Evolutionary conservation across 1,140 invertebrate species (phyloP).

Genomic region (Periplaneta americana): DNA sequence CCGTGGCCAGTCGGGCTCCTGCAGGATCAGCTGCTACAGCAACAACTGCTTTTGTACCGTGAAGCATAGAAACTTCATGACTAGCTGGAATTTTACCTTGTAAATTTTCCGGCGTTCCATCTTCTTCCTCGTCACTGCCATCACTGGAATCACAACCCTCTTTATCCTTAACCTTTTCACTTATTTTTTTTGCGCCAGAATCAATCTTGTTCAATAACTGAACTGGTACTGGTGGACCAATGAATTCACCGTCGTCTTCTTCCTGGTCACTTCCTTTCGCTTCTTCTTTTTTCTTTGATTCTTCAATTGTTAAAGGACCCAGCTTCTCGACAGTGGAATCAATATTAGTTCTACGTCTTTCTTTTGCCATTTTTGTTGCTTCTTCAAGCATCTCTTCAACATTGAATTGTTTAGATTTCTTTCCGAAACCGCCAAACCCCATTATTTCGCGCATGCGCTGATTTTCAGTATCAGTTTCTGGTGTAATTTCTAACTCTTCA

Average conservation of each 20-base stretch:
- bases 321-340: slow-evolving; percentile 29
- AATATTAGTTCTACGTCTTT: slow-evolving; percentile 26
- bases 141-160: slow-evolving; percentile 31
- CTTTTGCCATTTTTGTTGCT: slow-evolving; percentile 37
- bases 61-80: slow-evolving; percentile 76
- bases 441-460: slow-evolving; percentile 62
- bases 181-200: too few relatives aligned
- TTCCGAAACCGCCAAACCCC: slow-evolving; percentile 71
- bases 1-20: slow-evolving; percentile 87
- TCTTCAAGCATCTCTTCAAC: slow-evolving; percentile 48
- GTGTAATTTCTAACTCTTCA: slow-evolving; percentile 44
- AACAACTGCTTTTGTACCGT: slow-evolving; percentile 81
- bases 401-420: slow-evolving; percentile 70
- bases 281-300: slow-evolving; percentile 26
- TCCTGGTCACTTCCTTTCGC: slow-evolving; percentile 29
- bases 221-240: slow-evolving; percentile 52
- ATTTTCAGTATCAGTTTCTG: slow-evolving; percentile 60
- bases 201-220: slow-evolving; percentile 16
- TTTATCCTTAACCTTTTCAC: slow-evolving; percentile 25
- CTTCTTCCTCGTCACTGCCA: slow-evolving; percentile 42
- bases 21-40: slow-evolving; percentile 87
- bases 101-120: slow-evolving; percentile 45
- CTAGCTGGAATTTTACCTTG: slow-evolving; percentile 67
- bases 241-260: slow-evolving; percentile 42
- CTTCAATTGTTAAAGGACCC: slow-evolving; percentile 16